phyloP scores from a whole-genome alignment of 2,113 vertebrate species.

The Tapirus terrestris region DNA sequence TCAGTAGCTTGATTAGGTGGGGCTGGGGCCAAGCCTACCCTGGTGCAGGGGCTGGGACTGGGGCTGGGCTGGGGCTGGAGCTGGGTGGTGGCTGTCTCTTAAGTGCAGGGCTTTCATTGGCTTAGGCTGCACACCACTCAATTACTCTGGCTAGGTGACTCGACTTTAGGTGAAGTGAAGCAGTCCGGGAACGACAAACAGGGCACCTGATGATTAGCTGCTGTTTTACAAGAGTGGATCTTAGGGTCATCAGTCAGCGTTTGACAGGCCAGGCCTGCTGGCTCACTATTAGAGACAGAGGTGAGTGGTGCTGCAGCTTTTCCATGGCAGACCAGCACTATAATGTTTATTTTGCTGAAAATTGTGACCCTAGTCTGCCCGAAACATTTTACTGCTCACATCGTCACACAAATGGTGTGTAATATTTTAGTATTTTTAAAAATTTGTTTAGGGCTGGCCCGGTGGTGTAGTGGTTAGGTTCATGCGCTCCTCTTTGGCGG shows the following conservation, averaged over 20 bases:
- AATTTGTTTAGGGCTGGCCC: neutral
- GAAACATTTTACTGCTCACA: neutral
- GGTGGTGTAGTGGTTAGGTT: too few relatives aligned
- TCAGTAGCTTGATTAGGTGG: constrained; percentile 56
- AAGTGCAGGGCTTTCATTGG: constrained; percentile 34
- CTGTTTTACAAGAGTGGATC: constrained; percentile 26
- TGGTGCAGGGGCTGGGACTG: neutral
- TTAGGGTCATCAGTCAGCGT: neutral
- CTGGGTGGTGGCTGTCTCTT: constrained; percentile 24
- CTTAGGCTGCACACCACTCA: constrained; percentile 44
- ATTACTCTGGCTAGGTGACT: constrained; percentile 53
- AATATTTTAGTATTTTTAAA: neutral
- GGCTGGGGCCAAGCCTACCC: constrained; percentile 41
- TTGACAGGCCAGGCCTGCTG: neutral
- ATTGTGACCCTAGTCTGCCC: neutral
- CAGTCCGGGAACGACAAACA: constrained; percentile 29
- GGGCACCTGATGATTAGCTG: constrained; percentile 38
- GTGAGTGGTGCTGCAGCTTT: neutral
- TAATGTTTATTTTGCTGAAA: neutral
- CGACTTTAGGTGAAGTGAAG: constrained; percentile 11
- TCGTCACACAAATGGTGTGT: neutral
- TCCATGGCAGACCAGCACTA: neutral
- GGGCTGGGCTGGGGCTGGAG: constrained; percentile 27
- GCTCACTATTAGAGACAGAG: neutral
- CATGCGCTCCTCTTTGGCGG: too few relatives aligned